Percentiles rank a stretch among this genome's conserved stretches.
Conservation (phyloP, 2,113 vertebrate genomes). For the Thomomys bottae region DNA sequence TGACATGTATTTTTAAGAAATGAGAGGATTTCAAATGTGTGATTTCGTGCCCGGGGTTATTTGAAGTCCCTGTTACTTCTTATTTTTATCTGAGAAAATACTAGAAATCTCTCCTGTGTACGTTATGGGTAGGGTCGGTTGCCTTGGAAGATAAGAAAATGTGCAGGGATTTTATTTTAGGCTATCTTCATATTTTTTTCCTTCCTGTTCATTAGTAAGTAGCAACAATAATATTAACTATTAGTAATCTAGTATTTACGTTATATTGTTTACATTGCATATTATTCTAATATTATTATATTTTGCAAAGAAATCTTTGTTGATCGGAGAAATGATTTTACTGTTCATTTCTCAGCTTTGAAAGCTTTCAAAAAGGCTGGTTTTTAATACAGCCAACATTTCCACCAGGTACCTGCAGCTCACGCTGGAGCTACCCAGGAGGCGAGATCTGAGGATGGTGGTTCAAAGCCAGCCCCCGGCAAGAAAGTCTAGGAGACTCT, state of each 20-base stretch:
- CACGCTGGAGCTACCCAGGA: too few relatives aligned
- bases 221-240: too few relatives aligned
- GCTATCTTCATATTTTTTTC: not conserved
- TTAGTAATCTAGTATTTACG: too few relatives aligned
- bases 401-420: not conserved
- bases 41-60: not conserved
- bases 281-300: too few relatives aligned
- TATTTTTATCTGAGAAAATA: not conserved
- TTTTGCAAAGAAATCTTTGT: not conserved
- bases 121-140: not conserved
- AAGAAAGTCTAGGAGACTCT: too few relatives aligned
- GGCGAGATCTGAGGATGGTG: too few relatives aligned
- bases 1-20: conserved; percentile 15
- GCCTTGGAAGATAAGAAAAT: too few relatives aligned
- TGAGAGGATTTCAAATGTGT: not conserved
- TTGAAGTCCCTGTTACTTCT: not conserved
- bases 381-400: not conserved
- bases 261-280: too few relatives aligned
- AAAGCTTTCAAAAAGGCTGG: conserved; percentile 35
- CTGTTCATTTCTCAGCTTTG: not conserved
- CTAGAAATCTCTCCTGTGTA: not conserved
- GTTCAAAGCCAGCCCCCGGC: too few relatives aligned
- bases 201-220: too few relatives aligned
- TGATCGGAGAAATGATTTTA: conserved; percentile 14
- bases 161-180: not conserved